phyloP scores from a whole-genome alignment of 35 echinoderm and acorn worm species.

The Chiridota heheva region DNA sequence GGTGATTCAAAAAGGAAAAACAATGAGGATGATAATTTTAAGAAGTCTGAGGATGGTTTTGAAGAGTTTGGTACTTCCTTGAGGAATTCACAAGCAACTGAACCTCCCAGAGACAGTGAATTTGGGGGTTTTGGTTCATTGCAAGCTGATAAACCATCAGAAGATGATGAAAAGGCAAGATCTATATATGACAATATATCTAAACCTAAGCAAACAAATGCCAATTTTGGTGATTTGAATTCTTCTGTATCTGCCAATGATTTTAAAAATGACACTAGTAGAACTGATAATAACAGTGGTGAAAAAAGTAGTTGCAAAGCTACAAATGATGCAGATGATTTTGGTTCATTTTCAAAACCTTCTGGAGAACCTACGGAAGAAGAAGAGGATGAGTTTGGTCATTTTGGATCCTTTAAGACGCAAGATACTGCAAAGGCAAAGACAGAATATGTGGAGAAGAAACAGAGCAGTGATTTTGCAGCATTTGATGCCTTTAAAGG shows the following conservation, averaged over 20 bases:
- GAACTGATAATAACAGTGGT: neutral
- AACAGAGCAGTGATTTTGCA: slow-evolving; percentile 32
- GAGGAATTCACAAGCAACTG: neutral
- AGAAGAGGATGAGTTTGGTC: slow-evolving; percentile 7
- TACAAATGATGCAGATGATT: slow-evolving; percentile 21
- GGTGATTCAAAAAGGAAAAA: too few species aligned
- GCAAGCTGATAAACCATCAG: too few species aligned
- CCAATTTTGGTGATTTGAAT: neutral
- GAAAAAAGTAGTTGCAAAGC: neutral
- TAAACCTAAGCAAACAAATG: neutral
- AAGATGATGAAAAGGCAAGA: too few species aligned
- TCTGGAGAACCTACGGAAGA: neutral
- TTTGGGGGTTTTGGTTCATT: neutral
- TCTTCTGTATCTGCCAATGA: neutral
- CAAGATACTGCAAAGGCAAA: neutral
- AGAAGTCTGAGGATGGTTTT: neutral
- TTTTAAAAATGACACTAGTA: neutral
- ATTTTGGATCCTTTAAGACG: slow-evolving; percentile 52
- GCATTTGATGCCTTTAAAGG: slow-evolving; percentile 4
- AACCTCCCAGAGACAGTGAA: slow-evolving; percentile 5
- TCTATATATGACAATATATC: too few species aligned
- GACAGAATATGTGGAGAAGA: neutral
- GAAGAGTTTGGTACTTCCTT: slow-evolving; percentile 19
- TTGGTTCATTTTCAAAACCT: neutral
- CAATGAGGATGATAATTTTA: too few species aligned